Percentiles rank a stretch among this genome's conserved stretches.
Conservation (phyloP, 2,888 invertebrate species). For the Rhagonycha lutea region DNA sequence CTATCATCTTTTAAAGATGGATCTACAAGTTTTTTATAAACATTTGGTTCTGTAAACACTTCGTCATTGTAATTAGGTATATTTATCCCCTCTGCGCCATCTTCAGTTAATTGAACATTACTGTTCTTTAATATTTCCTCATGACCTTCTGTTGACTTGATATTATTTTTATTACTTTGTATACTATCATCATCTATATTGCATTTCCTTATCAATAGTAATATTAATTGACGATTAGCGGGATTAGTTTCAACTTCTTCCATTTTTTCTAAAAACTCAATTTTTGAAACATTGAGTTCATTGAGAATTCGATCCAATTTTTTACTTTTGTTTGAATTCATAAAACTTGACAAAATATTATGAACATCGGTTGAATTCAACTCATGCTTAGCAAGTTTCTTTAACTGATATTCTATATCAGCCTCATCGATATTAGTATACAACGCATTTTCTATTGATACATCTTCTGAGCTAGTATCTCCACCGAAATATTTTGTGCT, state of each 20-base stretch:
- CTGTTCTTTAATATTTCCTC: neutral
- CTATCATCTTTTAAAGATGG: constrained; percentile 48
- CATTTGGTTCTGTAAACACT: constrained; percentile 21
- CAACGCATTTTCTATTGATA: neutral
- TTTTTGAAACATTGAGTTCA: constrained; percentile 74
- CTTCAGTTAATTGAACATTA: neutral
- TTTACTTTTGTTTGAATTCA: constrained; percentile 68
- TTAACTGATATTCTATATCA: constrained; percentile 52
- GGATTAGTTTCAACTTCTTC: constrained; percentile 79
- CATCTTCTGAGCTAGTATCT: neutral
- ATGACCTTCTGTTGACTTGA: neutral
- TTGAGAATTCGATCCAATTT: constrained; percentile 78
- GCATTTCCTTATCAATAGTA: constrained; percentile 79
- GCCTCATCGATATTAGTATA: neutral
- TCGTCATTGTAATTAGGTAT: constrained; percentile 1
- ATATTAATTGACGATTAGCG: constrained; percentile 72
- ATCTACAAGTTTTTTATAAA: constrained; percentile 36
- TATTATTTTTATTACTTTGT: neutral
- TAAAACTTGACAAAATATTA: constrained; percentile 53
- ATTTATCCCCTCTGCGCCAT: neutral
- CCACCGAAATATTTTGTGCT: neutral
- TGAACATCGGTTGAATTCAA: constrained; percentile 49
- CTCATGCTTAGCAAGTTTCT: constrained; percentile 51
- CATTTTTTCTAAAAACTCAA: constrained; percentile 79
- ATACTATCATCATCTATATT: constrained; percentile 58